Evolutionary conservation across 2,113 vertebrate species (phyloP).

Genomic region (Dasyurus viverrinus): DNA sequence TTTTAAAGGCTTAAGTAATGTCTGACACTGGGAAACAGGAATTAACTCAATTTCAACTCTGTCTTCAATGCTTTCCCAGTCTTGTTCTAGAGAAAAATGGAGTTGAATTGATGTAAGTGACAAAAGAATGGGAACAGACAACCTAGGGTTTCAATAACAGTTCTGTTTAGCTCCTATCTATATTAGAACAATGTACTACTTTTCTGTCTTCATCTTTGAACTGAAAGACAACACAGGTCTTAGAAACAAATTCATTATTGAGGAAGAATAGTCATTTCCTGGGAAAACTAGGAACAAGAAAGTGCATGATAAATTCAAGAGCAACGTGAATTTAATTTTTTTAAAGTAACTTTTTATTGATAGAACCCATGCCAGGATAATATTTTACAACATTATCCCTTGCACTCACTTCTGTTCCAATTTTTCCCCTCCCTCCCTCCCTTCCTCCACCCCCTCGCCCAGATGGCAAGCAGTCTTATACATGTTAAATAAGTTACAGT

Average conservation of each 20-base stretch:
- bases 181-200: constrained; percentile 51
- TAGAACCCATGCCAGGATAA: too few species aligned
- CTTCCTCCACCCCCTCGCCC: too few species aligned
- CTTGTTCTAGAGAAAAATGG: constrained; percentile 57
- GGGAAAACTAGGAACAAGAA: constrained; percentile 29
- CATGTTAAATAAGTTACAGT: too few species aligned
- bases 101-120: constrained; percentile 63
- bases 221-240: constrained; percentile 5
- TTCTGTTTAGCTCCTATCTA: constrained; percentile 53
- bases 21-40: constrained; percentile 42
- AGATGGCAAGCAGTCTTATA: too few species aligned
- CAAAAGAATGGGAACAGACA: constrained; percentile 61
- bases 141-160: constrained; percentile 45
- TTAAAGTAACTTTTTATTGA: too few species aligned
- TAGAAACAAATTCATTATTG: constrained; percentile 43
- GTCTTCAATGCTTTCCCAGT: constrained; percentile 51
- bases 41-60: constrained; percentile 69
- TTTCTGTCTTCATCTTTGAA: constrained; percentile 32
- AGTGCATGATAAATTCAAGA: constrained; percentile 11
- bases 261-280: constrained; percentile 4
- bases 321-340: neutral
- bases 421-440: too few species aligned
- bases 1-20: constrained; percentile 24
- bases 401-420: too few species aligned
- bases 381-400: too few species aligned